A percentile compares a stretch with the other conserved stretches of the same genome.
Evolutionary conservation across 1,140 invertebrate species (phyloP).

Genomic region (Philopotamus ludificatus): DNA sequence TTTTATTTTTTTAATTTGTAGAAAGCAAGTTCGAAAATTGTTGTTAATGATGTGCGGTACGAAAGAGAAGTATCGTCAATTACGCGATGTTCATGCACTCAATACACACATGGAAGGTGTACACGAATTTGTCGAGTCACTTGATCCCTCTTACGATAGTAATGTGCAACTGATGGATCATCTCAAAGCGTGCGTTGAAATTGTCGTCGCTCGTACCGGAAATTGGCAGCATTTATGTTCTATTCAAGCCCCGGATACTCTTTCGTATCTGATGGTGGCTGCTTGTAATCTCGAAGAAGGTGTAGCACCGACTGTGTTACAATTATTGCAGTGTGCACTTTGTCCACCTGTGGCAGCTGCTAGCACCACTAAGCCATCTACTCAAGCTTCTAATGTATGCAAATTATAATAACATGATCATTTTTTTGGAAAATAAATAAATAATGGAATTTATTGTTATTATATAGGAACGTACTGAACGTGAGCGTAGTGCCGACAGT

Average conservation of each 20-base stretch:
- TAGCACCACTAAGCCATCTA: constrained; percentile 25
- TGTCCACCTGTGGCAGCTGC: constrained; percentile 56
- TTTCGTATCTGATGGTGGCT: constrained; percentile 76
- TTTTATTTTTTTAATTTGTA: constrained; percentile 31
- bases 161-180: constrained; percentile 93
- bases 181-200: constrained; percentile 89
- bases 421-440: neutral
- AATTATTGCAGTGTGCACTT: constrained; percentile 84
- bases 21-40: constrained; percentile 81
- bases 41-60: constrained; percentile 91
- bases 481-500: constrained; percentile 52
- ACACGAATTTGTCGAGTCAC: constrained; percentile 49
- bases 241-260: constrained; percentile 68
- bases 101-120: constrained; percentile 76
- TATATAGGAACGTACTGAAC: constrained; percentile 44
- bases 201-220: constrained; percentile 83
- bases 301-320: constrained; percentile 86
- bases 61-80: constrained; percentile 91
- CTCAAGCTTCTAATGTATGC: constrained; percentile 30
- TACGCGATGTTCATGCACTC: constrained; percentile 88
- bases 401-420: neutral
- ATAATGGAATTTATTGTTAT: neutral
- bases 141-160: constrained; percentile 79
- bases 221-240: constrained; percentile 95
- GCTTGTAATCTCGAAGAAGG: constrained; percentile 88